phyloP scores from a whole-genome alignment of 2,888 invertebrate species.

The Galeopsomyia nigrocyanea region DNA sequence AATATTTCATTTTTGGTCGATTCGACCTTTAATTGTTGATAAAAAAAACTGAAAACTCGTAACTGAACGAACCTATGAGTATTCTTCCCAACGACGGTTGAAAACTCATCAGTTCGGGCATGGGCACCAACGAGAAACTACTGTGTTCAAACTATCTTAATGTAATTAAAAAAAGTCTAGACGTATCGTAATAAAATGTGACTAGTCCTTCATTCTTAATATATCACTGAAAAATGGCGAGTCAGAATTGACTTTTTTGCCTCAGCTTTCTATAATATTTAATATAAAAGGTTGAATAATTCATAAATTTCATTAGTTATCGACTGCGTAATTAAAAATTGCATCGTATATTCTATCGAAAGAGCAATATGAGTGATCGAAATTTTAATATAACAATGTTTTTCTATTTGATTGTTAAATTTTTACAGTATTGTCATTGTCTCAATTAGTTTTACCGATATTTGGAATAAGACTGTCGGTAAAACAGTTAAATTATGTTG shows the following conservation, averaged over 20 bases:
- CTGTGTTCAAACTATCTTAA: conserved; percentile 46
- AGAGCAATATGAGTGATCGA: conserved; percentile 8
- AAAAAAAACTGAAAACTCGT: too few relatives aligned
- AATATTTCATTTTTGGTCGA: conserved; percentile 6
- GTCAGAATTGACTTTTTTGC: conserved; percentile 32
- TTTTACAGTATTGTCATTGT: background rate
- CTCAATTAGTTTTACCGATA: too few relatives aligned
- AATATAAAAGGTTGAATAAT: background rate
- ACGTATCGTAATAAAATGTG: conserved; percentile 22
- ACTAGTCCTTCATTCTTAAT: conserved; percentile 8
- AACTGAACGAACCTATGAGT: too few relatives aligned
- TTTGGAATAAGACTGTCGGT: too few relatives aligned
- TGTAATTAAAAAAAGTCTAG: conserved; percentile 28
- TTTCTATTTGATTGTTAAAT: background rate
- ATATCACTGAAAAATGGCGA: conserved; percentile 1
- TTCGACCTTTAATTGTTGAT: conserved; percentile 6
- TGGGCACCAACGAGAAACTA: conserved; percentile 45
- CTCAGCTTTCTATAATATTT: conserved; percentile 5
- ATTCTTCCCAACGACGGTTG: background rate
- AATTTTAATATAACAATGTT: background rate
- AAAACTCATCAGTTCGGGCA: conserved; percentile 21
- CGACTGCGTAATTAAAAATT: conserved; percentile 2
- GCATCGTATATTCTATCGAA: background rate
- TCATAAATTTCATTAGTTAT: conserved; percentile 9
- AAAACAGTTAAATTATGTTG: too few relatives aligned